Evolutionary conservation across 1,140 invertebrate species (phyloP).

Genomic region (Delia radicum): DNA sequence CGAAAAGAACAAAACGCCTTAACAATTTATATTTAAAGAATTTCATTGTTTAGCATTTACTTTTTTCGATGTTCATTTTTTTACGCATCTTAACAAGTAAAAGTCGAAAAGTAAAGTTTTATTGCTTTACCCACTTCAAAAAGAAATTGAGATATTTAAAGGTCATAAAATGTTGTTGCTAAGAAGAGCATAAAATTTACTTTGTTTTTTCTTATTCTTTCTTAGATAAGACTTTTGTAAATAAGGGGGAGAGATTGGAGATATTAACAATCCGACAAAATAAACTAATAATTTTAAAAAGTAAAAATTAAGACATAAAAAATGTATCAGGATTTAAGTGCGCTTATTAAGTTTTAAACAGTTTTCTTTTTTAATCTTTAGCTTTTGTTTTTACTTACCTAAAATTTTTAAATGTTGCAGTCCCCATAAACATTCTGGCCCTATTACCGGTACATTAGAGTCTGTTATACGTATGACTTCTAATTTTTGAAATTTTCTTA

Average conservation of each 20-base stretch:
- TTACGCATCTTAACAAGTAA: background rate
- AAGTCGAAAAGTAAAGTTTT: background rate
- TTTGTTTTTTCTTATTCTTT: background rate
- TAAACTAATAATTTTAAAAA: no score
- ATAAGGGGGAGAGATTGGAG: no score
- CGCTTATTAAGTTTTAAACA: no score
- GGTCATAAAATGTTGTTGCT: constrained; percentile 28
- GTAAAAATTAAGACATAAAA: no score
- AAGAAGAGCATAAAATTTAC: background rate
- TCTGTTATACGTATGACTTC: constrained; percentile 74
- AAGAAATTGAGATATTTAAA: background rate
- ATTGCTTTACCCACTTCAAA: background rate
- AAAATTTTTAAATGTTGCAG: constrained; percentile 67
- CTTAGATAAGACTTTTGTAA: no score
- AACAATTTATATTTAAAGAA: background rate
- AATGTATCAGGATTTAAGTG: no score
- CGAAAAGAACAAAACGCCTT: background rate
- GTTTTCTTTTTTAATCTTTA: no score
- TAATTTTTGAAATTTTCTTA: constrained; percentile 64
- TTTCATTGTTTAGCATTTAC: background rate
- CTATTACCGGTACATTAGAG: constrained; percentile 76
- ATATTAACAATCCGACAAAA: no score
- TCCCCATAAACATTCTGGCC: constrained; percentile 76
- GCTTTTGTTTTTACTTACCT: constrained; percentile 50
- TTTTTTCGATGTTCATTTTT: background rate